Evolutionary conservation across 2,888 invertebrate species (phyloP).

Genomic region (Lasioglossum morio): DNA sequence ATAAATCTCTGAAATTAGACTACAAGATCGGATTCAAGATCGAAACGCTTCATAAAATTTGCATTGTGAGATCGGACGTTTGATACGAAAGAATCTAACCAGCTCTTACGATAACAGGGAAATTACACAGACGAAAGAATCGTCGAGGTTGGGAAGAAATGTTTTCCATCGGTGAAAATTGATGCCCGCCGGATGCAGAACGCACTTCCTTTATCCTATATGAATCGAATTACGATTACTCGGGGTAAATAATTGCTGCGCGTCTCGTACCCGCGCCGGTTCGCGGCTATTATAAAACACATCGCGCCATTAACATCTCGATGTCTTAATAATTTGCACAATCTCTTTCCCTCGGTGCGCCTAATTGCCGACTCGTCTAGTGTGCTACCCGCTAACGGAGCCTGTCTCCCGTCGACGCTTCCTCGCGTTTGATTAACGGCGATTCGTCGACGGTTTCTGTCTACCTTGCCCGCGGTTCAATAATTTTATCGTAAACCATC

Average conservation of each 20-base stretch:
- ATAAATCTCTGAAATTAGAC: too few species aligned
- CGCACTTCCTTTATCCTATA: slow-evolving; percentile 55
- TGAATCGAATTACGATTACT: slow-evolving; percentile 49
- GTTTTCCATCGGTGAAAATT: slow-evolving; percentile 47
- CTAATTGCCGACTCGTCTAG: slow-evolving; percentile 60
- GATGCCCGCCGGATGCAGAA: slow-evolving; percentile 23
- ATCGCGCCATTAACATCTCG: slow-evolving; percentile 61
- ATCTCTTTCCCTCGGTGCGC: slow-evolving; percentile 58
- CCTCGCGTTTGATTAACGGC: slow-evolving; percentile 51
- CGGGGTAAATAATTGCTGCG: slow-evolving; percentile 51
- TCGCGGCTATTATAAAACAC: slow-evolving; percentile 61
- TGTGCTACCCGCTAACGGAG: slow-evolving; percentile 33
- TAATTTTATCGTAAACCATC: too few species aligned
- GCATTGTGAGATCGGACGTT: too few species aligned
- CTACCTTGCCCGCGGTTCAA: too few species aligned
- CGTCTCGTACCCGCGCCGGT: slow-evolving; percentile 20
- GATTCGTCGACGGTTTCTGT: slow-evolving; percentile 4
- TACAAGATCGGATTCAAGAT: too few species aligned
- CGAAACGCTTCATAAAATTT: too few species aligned
- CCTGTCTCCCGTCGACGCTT: slow-evolving; percentile 50
- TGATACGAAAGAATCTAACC: not conserved
- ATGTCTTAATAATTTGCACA: slow-evolving; percentile 62
- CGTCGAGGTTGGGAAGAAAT: slow-evolving; percentile 25
- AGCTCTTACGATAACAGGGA: slow-evolving; percentile 22
- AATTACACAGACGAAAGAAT: slow-evolving; percentile 16